Evolutionary conservation across 2,888 invertebrate genomes (phyloP).

Genomic region (Criorhina ranunculi): DNA sequence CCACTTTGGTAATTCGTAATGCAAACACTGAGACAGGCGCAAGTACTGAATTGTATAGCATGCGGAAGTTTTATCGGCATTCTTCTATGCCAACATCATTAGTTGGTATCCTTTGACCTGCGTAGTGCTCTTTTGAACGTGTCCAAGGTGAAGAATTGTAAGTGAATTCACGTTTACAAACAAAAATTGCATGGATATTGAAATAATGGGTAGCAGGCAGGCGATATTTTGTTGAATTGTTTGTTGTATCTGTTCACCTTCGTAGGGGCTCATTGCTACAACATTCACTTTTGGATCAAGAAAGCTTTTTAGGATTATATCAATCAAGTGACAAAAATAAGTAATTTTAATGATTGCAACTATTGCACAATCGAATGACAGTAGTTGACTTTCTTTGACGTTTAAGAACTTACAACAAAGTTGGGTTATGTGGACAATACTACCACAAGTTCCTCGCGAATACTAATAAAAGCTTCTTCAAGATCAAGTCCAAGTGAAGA

Average conservation of each 20-base stretch:
- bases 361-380: too few species aligned
- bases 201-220: conserved; percentile 15
- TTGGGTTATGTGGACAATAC: too few species aligned
- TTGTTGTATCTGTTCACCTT: neutral
- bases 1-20: conserved; percentile 76
- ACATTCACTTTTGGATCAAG: neutral
- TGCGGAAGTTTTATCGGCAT: conserved; percentile 76
- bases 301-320: too few species aligned
- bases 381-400: too few species aligned
- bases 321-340: too few species aligned
- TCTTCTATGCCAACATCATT: conserved; percentile 75
- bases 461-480: too few species aligned
- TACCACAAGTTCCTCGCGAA: too few species aligned
- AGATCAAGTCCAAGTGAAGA: too few species aligned
- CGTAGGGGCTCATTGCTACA: neutral
- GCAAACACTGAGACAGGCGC: conserved; percentile 59
- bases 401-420: too few species aligned
- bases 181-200: neutral
- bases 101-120: conserved; percentile 73
- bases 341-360: too few species aligned
- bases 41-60: conserved; percentile 52
- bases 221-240: neutral
- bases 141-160: conserved; percentile 72
- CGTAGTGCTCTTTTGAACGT: conserved; percentile 60
- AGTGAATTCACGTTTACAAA: conserved; percentile 50